A percentile compares a stretch with the other conserved stretches of the same genome.
phyloP scores from a whole-genome alignment of 2,113 vertebrate genomes.

The Macheiramphus alcinus region DNA sequence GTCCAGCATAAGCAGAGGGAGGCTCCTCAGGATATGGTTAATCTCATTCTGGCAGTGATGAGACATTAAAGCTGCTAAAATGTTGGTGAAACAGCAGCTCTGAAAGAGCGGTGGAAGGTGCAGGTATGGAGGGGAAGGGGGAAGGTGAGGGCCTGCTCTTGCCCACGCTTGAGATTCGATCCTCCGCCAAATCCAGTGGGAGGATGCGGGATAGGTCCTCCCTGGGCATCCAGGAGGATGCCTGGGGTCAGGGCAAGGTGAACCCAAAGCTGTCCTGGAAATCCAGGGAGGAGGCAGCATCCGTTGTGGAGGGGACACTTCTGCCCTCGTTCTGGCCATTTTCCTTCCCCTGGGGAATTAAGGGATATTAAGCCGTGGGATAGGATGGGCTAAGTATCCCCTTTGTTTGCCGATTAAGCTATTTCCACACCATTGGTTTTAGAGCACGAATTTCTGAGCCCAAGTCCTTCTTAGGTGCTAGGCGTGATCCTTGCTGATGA shows the following conservation, averaged over 20 bases:
- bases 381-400: background rate
- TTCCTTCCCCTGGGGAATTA: background rate
- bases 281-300: background rate
- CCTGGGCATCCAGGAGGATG: background rate
- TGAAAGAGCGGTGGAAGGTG: background rate
- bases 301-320: background rate
- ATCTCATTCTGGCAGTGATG: background rate
- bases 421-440: background rate
- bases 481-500: too few species aligned
- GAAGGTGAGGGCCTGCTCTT: background rate
- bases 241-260: background rate
- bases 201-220: background rate
- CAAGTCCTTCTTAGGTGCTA: background rate
- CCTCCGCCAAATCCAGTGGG: background rate
- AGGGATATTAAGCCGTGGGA: background rate
- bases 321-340: rapidly evolving
- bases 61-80: background rate
- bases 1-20: background rate
- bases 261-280: background rate
- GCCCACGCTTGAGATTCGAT: rapidly evolving
- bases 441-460: background rate
- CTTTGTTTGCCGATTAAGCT: too few species aligned
- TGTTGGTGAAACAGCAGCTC: background rate
- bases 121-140: too few species aligned
- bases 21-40: background rate